Conservation (phyloP, 2,113 vertebrate genomes). For the Oceanites oceanicus region DNA sequence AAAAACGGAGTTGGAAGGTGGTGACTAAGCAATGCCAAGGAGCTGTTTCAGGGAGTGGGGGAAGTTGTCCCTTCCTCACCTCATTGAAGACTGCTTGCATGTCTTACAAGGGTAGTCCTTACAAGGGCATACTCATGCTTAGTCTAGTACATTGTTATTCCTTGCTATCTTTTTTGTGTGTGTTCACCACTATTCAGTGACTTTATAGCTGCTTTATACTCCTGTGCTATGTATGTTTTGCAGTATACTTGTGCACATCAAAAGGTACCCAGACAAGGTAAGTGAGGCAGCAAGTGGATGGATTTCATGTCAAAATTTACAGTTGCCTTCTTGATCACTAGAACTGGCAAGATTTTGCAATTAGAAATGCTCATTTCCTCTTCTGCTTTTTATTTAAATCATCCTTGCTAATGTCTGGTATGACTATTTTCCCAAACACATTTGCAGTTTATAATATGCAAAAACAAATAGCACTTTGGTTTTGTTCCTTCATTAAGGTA, state of each 20-base stretch:
- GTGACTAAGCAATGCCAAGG: background rate
- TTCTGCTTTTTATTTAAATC: background rate
- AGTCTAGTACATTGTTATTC: background rate
- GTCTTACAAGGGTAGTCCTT: background rate
- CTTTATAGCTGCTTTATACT: background rate
- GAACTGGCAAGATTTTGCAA: background rate
- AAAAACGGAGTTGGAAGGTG: background rate
- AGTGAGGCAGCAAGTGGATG: background rate
- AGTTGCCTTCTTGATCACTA: background rate
- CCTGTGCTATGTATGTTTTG: background rate
- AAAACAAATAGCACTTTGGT: background rate
- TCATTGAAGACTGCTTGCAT: background rate
- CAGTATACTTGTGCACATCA: background rate
- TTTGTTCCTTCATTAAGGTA: background rate
- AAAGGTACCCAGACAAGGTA: background rate
- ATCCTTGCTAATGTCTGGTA: background rate
- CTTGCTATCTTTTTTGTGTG: background rate
- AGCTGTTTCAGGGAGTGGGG: background rate
- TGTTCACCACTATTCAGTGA: background rate
- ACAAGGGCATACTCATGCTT: background rate
- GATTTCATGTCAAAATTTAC: background rate
- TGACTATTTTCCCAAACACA: background rate
- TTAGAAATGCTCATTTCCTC: background rate
- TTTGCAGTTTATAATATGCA: background rate
- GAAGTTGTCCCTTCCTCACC: accelerated